Conservation (phyloP, 1,140 invertebrate species). For the Drosophila virilis region DNA sequence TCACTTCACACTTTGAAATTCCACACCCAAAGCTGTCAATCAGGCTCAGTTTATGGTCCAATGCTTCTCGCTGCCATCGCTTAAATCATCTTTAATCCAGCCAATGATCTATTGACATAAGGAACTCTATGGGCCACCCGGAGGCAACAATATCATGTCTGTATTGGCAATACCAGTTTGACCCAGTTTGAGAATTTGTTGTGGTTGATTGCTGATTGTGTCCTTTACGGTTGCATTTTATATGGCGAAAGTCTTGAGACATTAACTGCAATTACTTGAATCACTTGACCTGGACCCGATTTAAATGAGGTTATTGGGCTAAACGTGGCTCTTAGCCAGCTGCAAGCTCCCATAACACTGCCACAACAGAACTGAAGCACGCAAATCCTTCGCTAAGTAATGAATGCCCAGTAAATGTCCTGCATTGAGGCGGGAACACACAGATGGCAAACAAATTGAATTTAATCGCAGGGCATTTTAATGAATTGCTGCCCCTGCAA, state of each 20-base stretch:
- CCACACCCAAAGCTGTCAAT: neutral
- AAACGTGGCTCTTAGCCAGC: neutral
- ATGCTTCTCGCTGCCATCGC: neutral
- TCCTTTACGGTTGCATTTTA: slow-evolving; percentile 60
- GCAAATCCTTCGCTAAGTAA: slow-evolving; percentile 36
- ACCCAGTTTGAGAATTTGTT: slow-evolving; percentile 67
- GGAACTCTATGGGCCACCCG: neutral
- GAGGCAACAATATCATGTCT: slow-evolving; percentile 63
- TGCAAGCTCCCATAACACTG: neutral
- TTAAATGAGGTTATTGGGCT: slow-evolving; percentile 37
- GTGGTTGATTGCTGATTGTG: slow-evolving; percentile 61
- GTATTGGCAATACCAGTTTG: slow-evolving; percentile 69
- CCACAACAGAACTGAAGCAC: slow-evolving; percentile 8
- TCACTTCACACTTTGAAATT: no score
- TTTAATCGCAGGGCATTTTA: slow-evolving; percentile 26
- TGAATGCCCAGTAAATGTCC: slow-evolving; percentile 30
- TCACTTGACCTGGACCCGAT: slow-evolving; percentile 26
- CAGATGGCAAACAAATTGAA: slow-evolving; percentile 27
- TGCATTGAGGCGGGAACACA: neutral
- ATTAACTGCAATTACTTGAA: slow-evolving; percentile 67
- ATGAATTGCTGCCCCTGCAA: slow-evolving; percentile 11
- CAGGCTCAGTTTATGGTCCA: neutral
- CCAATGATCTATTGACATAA: slow-evolving; percentile 18
- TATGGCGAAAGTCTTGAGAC: slow-evolving; percentile 12
- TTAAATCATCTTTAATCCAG: slow-evolving; percentile 27